Base-by-base conservation (phyloP, 2,113 vertebrate genomes). In the Rhinoptilus africanus region DNA sequence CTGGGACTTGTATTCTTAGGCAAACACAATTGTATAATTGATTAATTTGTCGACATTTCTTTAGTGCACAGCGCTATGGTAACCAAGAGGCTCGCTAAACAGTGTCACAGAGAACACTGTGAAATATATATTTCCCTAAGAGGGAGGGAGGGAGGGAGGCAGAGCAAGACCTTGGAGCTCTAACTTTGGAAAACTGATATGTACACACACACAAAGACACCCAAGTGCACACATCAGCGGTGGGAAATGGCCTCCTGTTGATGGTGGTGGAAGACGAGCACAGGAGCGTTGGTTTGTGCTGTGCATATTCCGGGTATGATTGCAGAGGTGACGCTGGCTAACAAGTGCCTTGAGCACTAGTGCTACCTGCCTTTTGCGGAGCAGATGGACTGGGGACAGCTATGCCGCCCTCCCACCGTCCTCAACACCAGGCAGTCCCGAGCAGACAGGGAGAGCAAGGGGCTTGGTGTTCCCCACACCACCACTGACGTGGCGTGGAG, bases 11-110 rank as follows among this genome's bases (percentile, higher is more conserved):
- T 72, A 28, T 95, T 92, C 96, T 89, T 96, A 93, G 69, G 89
- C 84, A 96, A 96, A 93, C 83, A 93, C 80, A 69, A 57, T 47
- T 89, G 87, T 93, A 96, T 90, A 93, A 89, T 80, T 95, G 95
- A 93, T 96, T 81, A 93, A 95, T 96, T 93, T 95, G 86, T 85
- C 54, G 5, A 72, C 80, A 13, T 87, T 87, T 92, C 88, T 93
- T 63, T 45, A n/a, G 96, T 37, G 22, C 60, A 2, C 19, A 79
- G 73, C 45, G 4, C 91, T 95, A 57, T 92, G 84, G 97, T 69
- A 97, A 96, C 92, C 23, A 28, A 53, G 80, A 87, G 45, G n/a
- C 73, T 93, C 0, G 0, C 77, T 86, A 73, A 96, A 88, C 73
- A 64, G 34, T 54, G 80, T 62, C 8, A 4, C 4, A 8, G 78